phyloP scores from a whole-genome alignment of 2,888 invertebrate species.

The Thumatha senex region DNA sequence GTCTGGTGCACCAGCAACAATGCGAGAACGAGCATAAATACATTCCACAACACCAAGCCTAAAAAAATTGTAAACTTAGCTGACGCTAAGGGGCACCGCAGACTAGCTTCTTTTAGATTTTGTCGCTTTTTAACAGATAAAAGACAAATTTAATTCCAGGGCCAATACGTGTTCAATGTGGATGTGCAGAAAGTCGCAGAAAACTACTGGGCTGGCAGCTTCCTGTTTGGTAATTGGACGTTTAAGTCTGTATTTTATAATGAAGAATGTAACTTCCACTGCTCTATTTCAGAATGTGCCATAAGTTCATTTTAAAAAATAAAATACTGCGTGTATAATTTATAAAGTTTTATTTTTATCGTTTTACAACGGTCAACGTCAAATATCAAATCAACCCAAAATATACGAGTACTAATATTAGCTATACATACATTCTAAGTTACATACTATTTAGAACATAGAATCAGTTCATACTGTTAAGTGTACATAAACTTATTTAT shows the following conservation, averaged over 20 bases:
- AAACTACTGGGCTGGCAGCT: slow-evolving; percentile 52
- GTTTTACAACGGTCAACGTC: not conserved
- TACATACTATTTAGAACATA: too few species aligned
- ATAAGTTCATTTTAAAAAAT: slow-evolving; percentile 29
- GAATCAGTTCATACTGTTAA: too few species aligned
- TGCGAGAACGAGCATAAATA: too few species aligned
- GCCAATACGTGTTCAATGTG: slow-evolving; percentile 41
- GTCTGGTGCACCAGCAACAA: too few species aligned
- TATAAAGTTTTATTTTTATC: not conserved
- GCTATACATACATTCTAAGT: too few species aligned
- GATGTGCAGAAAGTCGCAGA: slow-evolving; percentile 48
- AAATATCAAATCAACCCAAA: too few species aligned
- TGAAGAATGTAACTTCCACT: slow-evolving; percentile 55
- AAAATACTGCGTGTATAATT: not conserved
- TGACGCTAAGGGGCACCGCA: too few species aligned
- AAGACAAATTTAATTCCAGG: slow-evolving; percentile 47
- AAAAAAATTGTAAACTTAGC: too few species aligned
- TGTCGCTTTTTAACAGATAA: too few species aligned
- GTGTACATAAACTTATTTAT: too few species aligned
- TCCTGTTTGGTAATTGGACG: slow-evolving; percentile 52
- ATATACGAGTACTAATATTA: not conserved
- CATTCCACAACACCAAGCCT: too few species aligned
- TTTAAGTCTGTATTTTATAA: slow-evolving; percentile 53
- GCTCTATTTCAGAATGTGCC: slow-evolving; percentile 40
- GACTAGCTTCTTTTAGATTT: too few species aligned